Evolutionary conservation across 2,888 invertebrate genomes (phyloP), one percentile per base, ranked within the genome.

Genomic region (Brachycybe producta): DNA sequence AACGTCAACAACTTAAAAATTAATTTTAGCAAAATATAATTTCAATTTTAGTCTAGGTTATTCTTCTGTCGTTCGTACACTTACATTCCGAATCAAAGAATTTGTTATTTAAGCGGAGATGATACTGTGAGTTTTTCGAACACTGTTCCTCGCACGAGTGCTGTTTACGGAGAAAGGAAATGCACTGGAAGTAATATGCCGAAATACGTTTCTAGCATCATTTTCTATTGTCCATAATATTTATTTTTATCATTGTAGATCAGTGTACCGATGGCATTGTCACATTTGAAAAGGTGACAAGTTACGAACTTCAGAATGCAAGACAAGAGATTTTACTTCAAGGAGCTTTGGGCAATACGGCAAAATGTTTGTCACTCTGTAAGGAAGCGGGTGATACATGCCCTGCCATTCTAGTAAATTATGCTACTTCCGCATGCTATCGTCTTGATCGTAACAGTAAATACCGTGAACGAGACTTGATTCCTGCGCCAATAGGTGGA

Each of bases 251-350:
- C 24, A n/a, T 13, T 54, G 11, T 55, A 66, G 68, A 67, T 56
- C 65, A 65, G 56, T 69, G 68, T 58, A 68, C 68, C 42, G 65
- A 65, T 40, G 69, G 70, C 3, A 59, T 67, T 15, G 66, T 69
- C 56, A 68, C 68, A 3, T 70, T 67, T 57, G 70, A 69, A 55
- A 69, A 69, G 56, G 65, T 68, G 26, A 68, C 68, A 3, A 68
- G 67, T 2, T 64, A 64, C 56, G 64, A 67, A 28, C 61, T 70
- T n/a, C 57, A 67, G 23, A 64, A 65, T 8, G 69, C 70, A 1
- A 61, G 65, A 36, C 65, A 66, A 54, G 65, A 64, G 27, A 19
- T 43, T 11, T 34, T 49, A 30, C n/a, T 19, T 17, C 15, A 32
- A 4, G 17, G 23, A 1, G 3, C 26, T 23, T 60, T 61, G 2